Conservation (phyloP, 1,140 invertebrate species). For the Pinna nobilis region DNA sequence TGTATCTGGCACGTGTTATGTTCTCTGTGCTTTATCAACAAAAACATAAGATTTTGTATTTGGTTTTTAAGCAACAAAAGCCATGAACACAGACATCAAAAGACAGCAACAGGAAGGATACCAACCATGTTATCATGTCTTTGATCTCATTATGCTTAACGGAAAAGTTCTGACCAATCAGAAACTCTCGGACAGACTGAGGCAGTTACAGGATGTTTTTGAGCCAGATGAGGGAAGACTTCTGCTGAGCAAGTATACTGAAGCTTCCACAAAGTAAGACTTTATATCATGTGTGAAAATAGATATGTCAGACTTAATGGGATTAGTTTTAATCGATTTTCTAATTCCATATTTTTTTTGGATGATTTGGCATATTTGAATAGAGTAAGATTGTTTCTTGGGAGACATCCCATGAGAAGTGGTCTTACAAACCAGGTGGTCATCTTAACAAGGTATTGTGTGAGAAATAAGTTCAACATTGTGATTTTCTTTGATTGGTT, state of each 20-base stretch:
- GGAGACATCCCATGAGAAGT: no score
- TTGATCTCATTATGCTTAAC: constrained; percentile 91
- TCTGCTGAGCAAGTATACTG: constrained; percentile 73
- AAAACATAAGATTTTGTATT: not conserved
- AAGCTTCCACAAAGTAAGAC: constrained; percentile 70
- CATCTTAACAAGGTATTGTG: no score
- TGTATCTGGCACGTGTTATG: no score
- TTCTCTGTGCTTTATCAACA: no score
- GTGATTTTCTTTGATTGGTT: no score
- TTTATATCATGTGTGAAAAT: not conserved
- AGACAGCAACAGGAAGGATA: constrained; percentile 77
- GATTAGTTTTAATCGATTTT: no score
- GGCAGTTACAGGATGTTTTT: constrained; percentile 80
- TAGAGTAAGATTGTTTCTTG: no score
- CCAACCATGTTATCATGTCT: constrained; percentile 89
- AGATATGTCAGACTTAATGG: no score
- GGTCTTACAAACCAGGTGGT: no score
- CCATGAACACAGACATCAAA: constrained; percentile 64
- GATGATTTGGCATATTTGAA: no score
- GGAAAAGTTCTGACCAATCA: constrained; percentile 84
- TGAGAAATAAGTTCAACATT: no score
- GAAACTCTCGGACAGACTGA: constrained; percentile 83
- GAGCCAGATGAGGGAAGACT: constrained; percentile 83
- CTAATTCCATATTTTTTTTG: no score
- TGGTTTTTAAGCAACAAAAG: constrained; percentile 76